phyloP scores from a whole-genome alignment of 2,888 invertebrate genomes.

The Clusia tigrina region DNA sequence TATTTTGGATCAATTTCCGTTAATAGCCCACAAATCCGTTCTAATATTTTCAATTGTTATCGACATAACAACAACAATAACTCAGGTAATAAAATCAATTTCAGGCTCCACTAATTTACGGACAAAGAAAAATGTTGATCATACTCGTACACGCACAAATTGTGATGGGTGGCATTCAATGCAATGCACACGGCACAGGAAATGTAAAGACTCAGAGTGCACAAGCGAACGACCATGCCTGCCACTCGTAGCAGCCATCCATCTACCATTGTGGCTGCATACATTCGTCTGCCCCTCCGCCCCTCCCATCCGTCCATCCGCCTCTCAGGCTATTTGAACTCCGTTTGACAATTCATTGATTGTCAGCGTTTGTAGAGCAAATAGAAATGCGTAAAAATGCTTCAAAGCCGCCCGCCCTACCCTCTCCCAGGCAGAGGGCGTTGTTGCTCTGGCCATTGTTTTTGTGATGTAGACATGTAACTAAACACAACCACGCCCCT shows the following conservation, averaged over 20 bases:
- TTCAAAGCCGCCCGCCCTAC: conserved; percentile 10
- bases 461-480: neutral
- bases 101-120: conserved; percentile 54
- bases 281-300: neutral
- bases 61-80: neutral
- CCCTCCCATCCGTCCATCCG: neutral
- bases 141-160: neutral
- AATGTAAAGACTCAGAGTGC: neutral
- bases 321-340: conserved; percentile 14
- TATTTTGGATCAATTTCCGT: too few relatives aligned
- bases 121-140: conserved; percentile 18
- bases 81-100: conserved; percentile 47
- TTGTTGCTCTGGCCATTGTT: conserved; percentile 6
- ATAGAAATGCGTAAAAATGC: conserved; percentile 47
- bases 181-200: neutral
- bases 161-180: neutral
- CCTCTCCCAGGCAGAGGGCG: too few relatives aligned
- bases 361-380: conserved; percentile 37
- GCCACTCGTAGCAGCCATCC: too few relatives aligned
- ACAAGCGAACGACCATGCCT: too few relatives aligned
- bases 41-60: neutral
- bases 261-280: too few relatives aligned
- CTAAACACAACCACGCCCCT: neutral
- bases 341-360: conserved; percentile 27
- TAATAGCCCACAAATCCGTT: conserved; percentile 7